Evolutionary conservation across 2,888 invertebrate species (phyloP).

Genomic region (Caenorhabditis uteleia): DNA sequence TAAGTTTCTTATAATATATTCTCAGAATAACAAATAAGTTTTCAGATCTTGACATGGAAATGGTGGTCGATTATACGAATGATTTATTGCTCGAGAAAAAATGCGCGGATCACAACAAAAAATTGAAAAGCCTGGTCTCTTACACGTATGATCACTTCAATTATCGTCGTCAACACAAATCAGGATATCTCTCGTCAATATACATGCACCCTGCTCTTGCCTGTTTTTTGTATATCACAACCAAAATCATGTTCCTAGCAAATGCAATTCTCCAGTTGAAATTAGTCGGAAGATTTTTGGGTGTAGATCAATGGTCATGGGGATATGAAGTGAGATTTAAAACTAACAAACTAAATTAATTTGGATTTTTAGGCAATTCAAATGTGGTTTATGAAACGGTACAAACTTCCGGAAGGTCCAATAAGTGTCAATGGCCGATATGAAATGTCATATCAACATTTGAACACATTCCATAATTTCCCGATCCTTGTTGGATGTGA

Average conservation of each 20-base stretch:
- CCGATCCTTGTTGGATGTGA: constrained; percentile 38
- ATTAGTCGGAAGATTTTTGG: constrained; percentile 26
- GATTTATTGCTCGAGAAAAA: constrained; percentile 22
- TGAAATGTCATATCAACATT: not conserved
- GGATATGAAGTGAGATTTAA: constrained; percentile 24
- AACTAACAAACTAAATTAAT: too few species aligned
- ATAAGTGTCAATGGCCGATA: too few species aligned
- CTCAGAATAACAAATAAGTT: too few species aligned
- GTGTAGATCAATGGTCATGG: constrained; percentile 24
- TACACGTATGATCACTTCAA: constrained; percentile 36
- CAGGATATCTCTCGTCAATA: constrained; percentile 22
- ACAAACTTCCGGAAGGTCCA: too few species aligned
- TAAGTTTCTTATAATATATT: constrained; percentile 8
- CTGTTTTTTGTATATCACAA: constrained; percentile 14
- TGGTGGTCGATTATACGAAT: constrained; percentile 24
- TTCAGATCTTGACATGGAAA: constrained; percentile 30
- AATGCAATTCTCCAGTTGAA: constrained; percentile 33
- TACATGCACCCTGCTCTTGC: constrained; percentile 30
- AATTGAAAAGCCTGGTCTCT: constrained; percentile 13
- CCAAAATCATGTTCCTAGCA: constrained; percentile 25
- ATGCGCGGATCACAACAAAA: constrained; percentile 13
- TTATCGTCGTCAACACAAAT: constrained; percentile 27
- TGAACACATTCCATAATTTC: constrained; percentile 30
- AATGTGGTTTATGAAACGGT: too few species aligned
- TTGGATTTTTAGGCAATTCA: too few species aligned